Evolutionary conservation across 2,888 invertebrate species (phyloP), one percentile per base, ranked within the genome.

Genomic region (Pandemis corylana): DNA sequence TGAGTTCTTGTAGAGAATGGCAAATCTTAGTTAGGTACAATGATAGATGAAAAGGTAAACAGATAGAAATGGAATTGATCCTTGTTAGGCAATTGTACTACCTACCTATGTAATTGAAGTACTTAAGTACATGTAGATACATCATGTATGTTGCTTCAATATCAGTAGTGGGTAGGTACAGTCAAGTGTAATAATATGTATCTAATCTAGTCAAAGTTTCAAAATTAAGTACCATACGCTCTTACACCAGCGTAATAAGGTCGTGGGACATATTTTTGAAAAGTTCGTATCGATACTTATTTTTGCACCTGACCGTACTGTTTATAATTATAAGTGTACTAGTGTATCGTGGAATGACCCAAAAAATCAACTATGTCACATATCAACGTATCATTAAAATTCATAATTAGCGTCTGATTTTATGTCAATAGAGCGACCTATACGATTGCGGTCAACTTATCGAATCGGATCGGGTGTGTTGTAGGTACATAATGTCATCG

Each of bases 401-500:
- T 66, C 20, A 42, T 70, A 65, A 70, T 51, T 49, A 44, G 44
- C n/a, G 28, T 70, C 49, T 51, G 59, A 61, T 66, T 68, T 62
- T 63, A 36, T 49, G 66, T 66, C 66, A 70, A 44, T 41, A 62
- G 64, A 49, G 20, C 51, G 53, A 44, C 66, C 46, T 53, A 68
- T 73, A 70, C 65, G 49, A 70, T 44, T 53, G 74, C 66, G 70
- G 70, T 66, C 53, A 36, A 66, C 59, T 65, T 28, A 65, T 66
- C 65, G 56, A 56, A 74, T 74, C 65, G 49, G 56, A 69, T 74
- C 65, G 42, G 64, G 65, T 74, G 65, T 20, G 10, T n/a, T 15
- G 36, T 53, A 64, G 12, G n/a, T n/a, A 51, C 66, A 51, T 68
- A 42, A 56, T 56, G 41, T 42, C 53, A 42, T n/a, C 13, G 49